Conservation (phyloP, 2,797 vertebrate genomes). For the Urophycis tenuis region DNA sequence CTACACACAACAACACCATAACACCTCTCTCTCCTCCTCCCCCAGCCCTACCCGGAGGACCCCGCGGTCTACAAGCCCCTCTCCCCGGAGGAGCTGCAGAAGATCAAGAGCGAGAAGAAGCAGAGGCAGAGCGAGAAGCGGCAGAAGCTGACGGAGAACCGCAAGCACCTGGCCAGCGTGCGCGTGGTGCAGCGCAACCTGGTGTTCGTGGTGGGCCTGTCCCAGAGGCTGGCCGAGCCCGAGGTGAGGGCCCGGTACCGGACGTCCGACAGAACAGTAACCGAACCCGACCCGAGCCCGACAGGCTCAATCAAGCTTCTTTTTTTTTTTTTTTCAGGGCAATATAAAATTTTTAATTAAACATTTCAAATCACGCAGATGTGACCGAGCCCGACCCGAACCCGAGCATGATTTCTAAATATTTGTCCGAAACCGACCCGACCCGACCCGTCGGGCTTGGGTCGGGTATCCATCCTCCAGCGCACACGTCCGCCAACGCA, state of each 20-base stretch:
- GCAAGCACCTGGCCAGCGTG: constrained; percentile 97
- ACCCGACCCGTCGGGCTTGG: too few relatives aligned
- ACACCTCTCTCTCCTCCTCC: neutral
- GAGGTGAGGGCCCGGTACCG: constrained; percentile 77
- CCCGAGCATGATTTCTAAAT: too few relatives aligned
- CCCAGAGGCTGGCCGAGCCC: constrained; percentile 92
- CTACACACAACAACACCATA: neutral
- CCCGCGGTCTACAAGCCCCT: constrained; percentile 99
- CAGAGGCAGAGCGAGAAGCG: constrained; percentile 99
- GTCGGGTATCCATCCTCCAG: too few relatives aligned
- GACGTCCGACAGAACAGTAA: too few relatives aligned
- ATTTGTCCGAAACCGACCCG: too few relatives aligned
- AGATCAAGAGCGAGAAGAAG: constrained; percentile 99
- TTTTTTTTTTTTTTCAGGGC: too few relatives aligned
- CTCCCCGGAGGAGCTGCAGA: constrained; percentile 98
- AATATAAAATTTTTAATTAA: too few relatives aligned
- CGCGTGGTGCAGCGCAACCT: constrained; percentile 98
- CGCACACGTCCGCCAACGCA: too few relatives aligned
- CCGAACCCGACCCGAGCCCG: too few relatives aligned
- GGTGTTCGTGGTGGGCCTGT: constrained; percentile 97
- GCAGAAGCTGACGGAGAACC: constrained; percentile 99
- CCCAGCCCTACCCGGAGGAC: constrained; percentile 96
- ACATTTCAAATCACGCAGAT: too few relatives aligned
- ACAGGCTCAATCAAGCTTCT: too few relatives aligned
- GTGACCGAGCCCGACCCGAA: too few relatives aligned